Conservation (phyloP, 1,140 invertebrate species). For the Drosophila fuyamai region DNA sequence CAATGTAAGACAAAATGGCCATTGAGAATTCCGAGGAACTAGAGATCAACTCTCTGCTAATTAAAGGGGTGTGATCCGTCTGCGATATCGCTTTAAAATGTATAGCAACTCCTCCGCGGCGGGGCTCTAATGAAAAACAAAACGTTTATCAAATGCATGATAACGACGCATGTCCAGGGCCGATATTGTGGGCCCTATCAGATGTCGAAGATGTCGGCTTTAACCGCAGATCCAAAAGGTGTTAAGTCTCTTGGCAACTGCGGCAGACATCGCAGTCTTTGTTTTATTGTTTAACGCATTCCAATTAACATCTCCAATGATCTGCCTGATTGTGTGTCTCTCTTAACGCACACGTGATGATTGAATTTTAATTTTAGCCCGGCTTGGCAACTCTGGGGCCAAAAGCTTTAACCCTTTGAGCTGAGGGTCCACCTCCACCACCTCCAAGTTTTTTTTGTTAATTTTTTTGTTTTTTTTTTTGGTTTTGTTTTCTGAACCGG, state of each 20-base stretch:
- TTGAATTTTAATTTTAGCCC: slow-evolving; percentile 80
- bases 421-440: slow-evolving; percentile 9
- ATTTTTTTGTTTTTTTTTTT: background rate
- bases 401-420: slow-evolving; percentile 20
- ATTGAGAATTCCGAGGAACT: slow-evolving; percentile 4
- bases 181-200: slow-evolving; percentile 52
- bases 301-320: slow-evolving; percentile 77
- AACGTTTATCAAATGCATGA: slow-evolving; percentile 81
- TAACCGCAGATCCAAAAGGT: slow-evolving; percentile 44
- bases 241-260: slow-evolving; percentile 73
- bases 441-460: slow-evolving; percentile 11
- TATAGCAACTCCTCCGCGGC: slow-evolving; percentile 6
- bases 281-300: slow-evolving; percentile 83
- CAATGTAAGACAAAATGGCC: slow-evolving; percentile 24
- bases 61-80: slow-evolving; percentile 70
- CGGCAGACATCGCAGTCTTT: slow-evolving; percentile 59
- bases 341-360: slow-evolving; percentile 82
- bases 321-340: slow-evolving; percentile 53
- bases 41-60: slow-evolving; percentile 43
- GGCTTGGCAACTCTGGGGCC: slow-evolving; percentile 34
- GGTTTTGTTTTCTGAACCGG: slow-evolving; percentile 33
- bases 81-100: slow-evolving; percentile 8
- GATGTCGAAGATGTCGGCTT: slow-evolving; percentile 36
- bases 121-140: slow-evolving; percentile 79
- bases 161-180: slow-evolving; percentile 64